A percentile compares a stretch with the other conserved stretches of the same genome.
phyloP scores from a whole-genome alignment of 2,113 vertebrate species.

The Bothrops jararaca region DNA sequence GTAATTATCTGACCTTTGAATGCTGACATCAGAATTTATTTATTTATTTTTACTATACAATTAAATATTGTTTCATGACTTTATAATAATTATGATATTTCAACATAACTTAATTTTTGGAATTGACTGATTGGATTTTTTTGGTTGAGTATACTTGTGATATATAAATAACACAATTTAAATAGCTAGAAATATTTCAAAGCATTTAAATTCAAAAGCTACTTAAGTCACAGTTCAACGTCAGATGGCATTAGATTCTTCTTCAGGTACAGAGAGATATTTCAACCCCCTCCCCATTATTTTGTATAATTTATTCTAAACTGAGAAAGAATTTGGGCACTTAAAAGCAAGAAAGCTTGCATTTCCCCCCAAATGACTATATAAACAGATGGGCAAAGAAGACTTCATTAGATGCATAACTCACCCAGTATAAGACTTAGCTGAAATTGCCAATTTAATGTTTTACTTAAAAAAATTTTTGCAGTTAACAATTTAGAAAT shows the following conservation, averaged over 20 bases:
- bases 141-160: neutral
- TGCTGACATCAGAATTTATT: neutral
- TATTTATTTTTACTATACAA: neutral
- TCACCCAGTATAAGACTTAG: neutral
- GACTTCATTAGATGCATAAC: neutral
- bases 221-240: neutral
- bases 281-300: neutral
- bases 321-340: neutral
- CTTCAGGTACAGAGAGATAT: neutral
- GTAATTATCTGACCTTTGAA: neutral
- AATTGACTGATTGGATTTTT: neutral
- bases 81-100: neutral
- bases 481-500: neutral
- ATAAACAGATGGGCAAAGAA: neutral
- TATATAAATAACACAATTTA: neutral
- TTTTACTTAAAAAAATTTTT: neutral
- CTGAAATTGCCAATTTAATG: neutral
- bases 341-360: neutral
- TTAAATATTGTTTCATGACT: neutral
- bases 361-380: neutral
- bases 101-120: neutral
- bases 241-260: neutral
- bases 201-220: neutral
- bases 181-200: neutral
- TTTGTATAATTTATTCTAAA: neutral